Conservation (phyloP, 2,113 vertebrate genomes). For the Leucosticte australis region DNA sequence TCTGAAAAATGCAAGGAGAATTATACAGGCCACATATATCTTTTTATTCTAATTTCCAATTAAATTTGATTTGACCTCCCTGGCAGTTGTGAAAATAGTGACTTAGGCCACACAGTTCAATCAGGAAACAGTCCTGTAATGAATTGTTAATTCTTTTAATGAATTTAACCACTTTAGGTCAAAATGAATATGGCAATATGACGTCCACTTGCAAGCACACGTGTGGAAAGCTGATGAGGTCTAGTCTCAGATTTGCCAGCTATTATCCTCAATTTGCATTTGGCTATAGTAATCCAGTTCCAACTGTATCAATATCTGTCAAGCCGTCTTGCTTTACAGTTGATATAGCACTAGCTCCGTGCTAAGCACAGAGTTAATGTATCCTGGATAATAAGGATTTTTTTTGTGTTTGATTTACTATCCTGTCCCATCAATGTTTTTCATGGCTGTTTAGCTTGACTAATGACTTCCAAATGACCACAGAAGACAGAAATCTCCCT, state of each 20-base stretch:
- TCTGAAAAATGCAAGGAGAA: not conserved
- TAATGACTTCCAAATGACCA: conserved; percentile 71
- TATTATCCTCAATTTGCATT: conserved; percentile 54
- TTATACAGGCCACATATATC: not conserved
- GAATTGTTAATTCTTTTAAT: not conserved
- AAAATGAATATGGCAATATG: not conserved
- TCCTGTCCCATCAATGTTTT: conserved; percentile 67
- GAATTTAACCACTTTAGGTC: not conserved
- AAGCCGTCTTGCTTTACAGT: conserved; percentile 45
- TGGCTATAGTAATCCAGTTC: conserved; percentile 15
- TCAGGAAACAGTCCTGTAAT: not conserved
- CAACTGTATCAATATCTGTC: conserved; percentile 50
- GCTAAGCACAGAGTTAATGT: conserved; percentile 39
- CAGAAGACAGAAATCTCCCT: conserved; percentile 56
- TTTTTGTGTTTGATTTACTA: conserved; percentile 32
- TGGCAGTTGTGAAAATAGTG: not conserved
- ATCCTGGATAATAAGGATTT: conserved; percentile 42
- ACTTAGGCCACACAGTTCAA: not conserved
- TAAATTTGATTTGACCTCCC: not conserved
- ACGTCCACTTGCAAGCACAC: not conserved
- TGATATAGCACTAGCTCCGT: conserved; percentile 22
- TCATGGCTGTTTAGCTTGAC: conserved; percentile 70
- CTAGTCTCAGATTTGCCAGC: conserved; percentile 27
- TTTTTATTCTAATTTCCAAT: not conserved
- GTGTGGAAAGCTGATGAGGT: conserved; percentile 14